Conservation (phyloP, 2,888 invertebrate genomes). For the Sepioteuthis lessoniana region DNA sequence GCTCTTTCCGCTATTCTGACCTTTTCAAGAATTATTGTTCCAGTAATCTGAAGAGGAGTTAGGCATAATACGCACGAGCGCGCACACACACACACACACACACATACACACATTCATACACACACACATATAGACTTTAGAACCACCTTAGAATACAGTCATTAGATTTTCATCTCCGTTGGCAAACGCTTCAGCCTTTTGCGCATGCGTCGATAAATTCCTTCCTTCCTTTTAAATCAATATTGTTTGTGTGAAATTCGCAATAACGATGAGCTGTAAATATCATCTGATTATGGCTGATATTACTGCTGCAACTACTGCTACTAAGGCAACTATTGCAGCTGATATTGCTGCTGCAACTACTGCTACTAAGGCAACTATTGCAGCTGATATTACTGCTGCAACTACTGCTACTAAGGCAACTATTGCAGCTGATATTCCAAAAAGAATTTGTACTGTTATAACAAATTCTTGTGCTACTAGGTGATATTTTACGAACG, state of each 20-base stretch:
- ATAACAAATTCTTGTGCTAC: too few relatives aligned
- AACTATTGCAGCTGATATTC: background rate
- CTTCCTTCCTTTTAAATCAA: constrained; percentile 7
- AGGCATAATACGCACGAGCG: background rate
- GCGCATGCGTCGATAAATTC: background rate
- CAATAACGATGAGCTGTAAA: background rate
- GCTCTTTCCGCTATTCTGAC: background rate
- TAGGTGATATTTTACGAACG: too few relatives aligned
- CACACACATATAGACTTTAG: too few relatives aligned
- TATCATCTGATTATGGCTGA: background rate
- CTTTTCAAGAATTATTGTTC: background rate
- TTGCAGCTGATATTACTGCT: background rate
- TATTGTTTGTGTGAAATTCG: background rate
- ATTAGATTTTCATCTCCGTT: background rate
- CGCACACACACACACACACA: background rate
- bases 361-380: background rate
- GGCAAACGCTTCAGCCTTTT: background rate
- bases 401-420: background rate
- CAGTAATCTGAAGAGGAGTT: background rate
- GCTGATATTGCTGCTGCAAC: background rate
- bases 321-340: background rate
- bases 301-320: background rate
- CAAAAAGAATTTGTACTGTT: too few relatives aligned
- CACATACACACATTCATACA: too few relatives aligned
- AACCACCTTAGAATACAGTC: background rate